Evolutionary conservation across 2,888 invertebrate genomes (phyloP).

Genomic region (Apodemia hepburni): DNA sequence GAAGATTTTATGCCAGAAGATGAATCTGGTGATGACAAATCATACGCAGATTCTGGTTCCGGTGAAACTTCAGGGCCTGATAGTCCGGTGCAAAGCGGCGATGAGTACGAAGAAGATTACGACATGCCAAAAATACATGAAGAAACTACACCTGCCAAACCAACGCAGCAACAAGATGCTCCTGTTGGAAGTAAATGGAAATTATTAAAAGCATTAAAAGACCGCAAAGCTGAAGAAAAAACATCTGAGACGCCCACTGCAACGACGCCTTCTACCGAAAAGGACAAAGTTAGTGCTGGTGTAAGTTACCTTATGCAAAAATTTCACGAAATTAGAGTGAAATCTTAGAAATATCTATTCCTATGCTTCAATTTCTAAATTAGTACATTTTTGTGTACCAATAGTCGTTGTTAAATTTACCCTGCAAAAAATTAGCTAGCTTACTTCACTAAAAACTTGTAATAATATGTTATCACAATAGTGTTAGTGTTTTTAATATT

Average conservation of each 20-base stretch:
- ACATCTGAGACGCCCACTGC: conserved; percentile 84
- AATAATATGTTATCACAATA: not conserved
- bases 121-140: conserved; percentile 73
- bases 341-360: conserved; percentile 60
- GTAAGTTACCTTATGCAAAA: conserved; percentile 83
- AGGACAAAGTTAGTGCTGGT: conserved; percentile 86
- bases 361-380: not conserved
- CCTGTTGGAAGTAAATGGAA: conserved; percentile 94
- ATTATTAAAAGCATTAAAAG: conserved; percentile 92
- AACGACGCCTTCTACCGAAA: conserved; percentile 80
- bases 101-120: conserved; percentile 85
- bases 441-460: not conserved
- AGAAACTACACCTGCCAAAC: conserved; percentile 44
- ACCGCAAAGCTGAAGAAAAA: conserved; percentile 93
- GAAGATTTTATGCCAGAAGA: conserved; percentile 50
- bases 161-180: conserved; percentile 69
- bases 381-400: not conserved
- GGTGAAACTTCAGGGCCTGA: conserved; percentile 95
- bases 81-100: conserved; percentile 88
- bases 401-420: conserved; percentile 2
- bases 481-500: not conserved
- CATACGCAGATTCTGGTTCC: conserved; percentile 83
- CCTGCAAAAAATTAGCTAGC: conserved; percentile 1
- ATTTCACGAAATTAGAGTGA: conserved; percentile 84
- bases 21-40: conserved; percentile 64